Evolutionary conservation across 2,113 vertebrate species (phyloP).

Genomic region (Gadus macrocephalus): DNA sequence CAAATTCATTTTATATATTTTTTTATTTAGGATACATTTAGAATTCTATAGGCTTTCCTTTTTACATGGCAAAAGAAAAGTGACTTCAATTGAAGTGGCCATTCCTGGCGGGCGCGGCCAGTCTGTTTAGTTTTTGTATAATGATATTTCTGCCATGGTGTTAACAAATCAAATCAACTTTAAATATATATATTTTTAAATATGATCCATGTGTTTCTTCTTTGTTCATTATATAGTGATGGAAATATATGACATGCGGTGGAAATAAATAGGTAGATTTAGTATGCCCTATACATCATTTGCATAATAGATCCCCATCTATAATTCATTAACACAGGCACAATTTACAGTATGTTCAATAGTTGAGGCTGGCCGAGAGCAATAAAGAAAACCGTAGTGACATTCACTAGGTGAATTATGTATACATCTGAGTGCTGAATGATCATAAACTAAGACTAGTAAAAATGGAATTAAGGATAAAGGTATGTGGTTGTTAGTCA

Average conservation of each 20-base stretch:
- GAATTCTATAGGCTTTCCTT: slow-evolving; percentile 15
- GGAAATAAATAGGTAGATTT: too few relatives aligned
- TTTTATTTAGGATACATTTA: slow-evolving; percentile 4
- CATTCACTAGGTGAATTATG: too few relatives aligned
- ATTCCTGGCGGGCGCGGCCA: background rate
- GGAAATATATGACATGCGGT: too few relatives aligned
- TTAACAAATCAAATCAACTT: background rate
- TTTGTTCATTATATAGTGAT: too few relatives aligned
- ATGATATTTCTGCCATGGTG: background rate
- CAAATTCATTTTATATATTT: slow-evolving; percentile 21
- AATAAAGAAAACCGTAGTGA: too few relatives aligned
- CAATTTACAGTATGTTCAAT: background rate
- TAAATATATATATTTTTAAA: background rate
- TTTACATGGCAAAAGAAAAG: slow-evolving; percentile 10
- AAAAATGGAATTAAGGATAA: too few relatives aligned
- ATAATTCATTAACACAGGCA: background rate
- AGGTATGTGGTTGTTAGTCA: too few relatives aligned
- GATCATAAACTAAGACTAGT: too few relatives aligned
- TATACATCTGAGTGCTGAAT: too few relatives aligned
- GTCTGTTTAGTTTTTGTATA: background rate
- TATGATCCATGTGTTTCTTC: background rate
- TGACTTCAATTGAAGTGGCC: slow-evolving; percentile 11
- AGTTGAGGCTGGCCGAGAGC: background rate
- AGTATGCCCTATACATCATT: too few relatives aligned
- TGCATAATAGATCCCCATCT: background rate